Evolutionary conservation across 2,888 invertebrate genomes (phyloP).

Genomic region (Caenorhabditis sp.): DNA sequence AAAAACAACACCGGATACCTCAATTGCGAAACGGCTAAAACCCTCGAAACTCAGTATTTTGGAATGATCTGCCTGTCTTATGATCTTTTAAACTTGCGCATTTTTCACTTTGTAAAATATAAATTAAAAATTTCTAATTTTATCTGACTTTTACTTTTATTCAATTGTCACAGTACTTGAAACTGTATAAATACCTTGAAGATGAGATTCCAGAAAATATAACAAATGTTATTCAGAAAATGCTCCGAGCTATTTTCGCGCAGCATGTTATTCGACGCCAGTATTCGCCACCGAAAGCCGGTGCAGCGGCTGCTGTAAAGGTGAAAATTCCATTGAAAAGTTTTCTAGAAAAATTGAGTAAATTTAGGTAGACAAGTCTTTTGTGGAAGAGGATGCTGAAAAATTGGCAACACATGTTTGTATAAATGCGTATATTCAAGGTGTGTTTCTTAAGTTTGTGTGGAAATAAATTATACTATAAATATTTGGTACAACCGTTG

Average conservation of each 20-base stretch:
- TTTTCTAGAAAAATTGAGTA: slow-evolving; percentile 7
- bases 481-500: too few species aligned
- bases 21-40: slow-evolving; percentile 14
- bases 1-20: slow-evolving; percentile 5
- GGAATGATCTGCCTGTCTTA: slow-evolving; percentile 7
- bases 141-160: not conserved
- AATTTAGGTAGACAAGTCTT: slow-evolving; percentile 62
- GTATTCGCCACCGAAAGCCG: slow-evolving; percentile 31
- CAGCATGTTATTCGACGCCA: slow-evolving; percentile 4
- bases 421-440: slow-evolving; percentile 66
- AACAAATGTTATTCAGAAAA: too few species aligned
- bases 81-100: not conserved
- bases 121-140: not conserved
- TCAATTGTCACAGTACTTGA: not conserved
- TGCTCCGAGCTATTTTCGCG: slow-evolving; percentile 19
- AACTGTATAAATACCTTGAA: not conserved
- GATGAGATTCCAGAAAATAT: too few species aligned
- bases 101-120: not conserved
- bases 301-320: slow-evolving; percentile 25
- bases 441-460: slow-evolving; percentile 28
- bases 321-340: slow-evolving; percentile 7
- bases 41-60: slow-evolving; percentile 32
- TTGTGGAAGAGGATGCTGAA: slow-evolving; percentile 64
- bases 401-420: slow-evolving; percentile 65
- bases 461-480: too few species aligned